phyloP scores from a whole-genome alignment of 2,888 invertebrate species.

The Macropis europaea region DNA sequence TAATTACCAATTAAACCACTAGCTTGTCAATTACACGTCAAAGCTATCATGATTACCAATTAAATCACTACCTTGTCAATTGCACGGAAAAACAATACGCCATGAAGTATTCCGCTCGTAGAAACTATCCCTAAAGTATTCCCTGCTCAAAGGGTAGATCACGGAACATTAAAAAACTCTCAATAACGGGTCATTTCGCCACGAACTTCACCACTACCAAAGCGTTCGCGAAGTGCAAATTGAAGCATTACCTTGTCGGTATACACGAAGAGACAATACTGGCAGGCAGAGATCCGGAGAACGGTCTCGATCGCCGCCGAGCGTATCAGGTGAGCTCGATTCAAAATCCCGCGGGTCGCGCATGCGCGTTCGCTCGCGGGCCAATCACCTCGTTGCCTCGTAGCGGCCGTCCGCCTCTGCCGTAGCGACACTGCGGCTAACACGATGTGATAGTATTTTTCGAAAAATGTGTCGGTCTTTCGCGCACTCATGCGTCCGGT shows the following conservation, averaged over 20 bases:
- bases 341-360: constrained; percentile 53
- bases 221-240: too few species aligned
- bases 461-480: constrained; percentile 67
- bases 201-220: too few species aligned
- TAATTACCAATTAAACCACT: too few species aligned
- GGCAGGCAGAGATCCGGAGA: not conserved
- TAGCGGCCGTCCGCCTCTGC: constrained; percentile 63
- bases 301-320: not conserved
- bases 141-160: too few species aligned
- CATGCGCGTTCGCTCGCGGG: constrained; percentile 50
- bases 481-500: constrained; percentile 62
- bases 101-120: too few species aligned
- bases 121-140: too few species aligned
- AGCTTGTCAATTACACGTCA: too few species aligned
- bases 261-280: not conserved
- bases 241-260: not conserved
- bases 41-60: too few species aligned
- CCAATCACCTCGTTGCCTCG: constrained; percentile 65
- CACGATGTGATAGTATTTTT: constrained; percentile 69
- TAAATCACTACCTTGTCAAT: too few species aligned
- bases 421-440: constrained; percentile 69
- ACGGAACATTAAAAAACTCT: too few species aligned
- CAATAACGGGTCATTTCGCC: too few species aligned
- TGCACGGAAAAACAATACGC: too few species aligned
- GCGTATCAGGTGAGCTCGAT: constrained; percentile 4